Base-by-base conservation (phyloP, 2,888 invertebrate species). In the Oxytorus armatus region DNA sequence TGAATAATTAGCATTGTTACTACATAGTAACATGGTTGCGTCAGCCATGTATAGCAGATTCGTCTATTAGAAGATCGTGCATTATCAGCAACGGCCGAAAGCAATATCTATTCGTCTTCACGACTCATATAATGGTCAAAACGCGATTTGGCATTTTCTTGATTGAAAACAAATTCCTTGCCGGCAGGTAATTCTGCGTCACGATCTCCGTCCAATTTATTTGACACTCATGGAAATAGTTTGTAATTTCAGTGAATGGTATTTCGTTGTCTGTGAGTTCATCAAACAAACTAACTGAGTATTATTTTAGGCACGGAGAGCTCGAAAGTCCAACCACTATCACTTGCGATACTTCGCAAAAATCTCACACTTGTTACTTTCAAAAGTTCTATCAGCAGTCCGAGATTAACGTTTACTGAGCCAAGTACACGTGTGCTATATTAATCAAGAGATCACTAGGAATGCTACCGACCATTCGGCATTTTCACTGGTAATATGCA, bases 401-500 rank as follows among this genome's bases (percentile, higher is more conserved):
- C 14, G 66, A 66, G 75, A 75, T 75, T 75, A 69, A 69, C 69
- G 61, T 33, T 51, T 53, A 42, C 69, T 55, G 63, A 44, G 69
- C 55, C 36, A 29, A 36, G n/a, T 63, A 69, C 36, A 69, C 69
- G 55, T 63, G 76, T 47, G 25, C 36, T 53, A 33, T 33, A 69
- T 77, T 63, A 76, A 76, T 69, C 69, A 76, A 69, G 16, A n/a
- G 14, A 68, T 51, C 68, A 76, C 47, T 59, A n/a, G 68, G 29
- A 42, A 49, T 23, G 33, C 36, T 23, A 23, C 36, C 42, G 53
- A 14, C 14, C 14, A 3, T 11, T 29, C 42, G n/a, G 51, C 61
- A n/a, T 44, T 51, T 68, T 39, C 14, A 11, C 42, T n/a, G 18
- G 49, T 73, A 77, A 79, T 69, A 49, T 74, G 47, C 21, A 57